Evolutionary conservation across 2,888 invertebrate genomes (phyloP).

Genomic region (Caradrina clavipalpis): DNA sequence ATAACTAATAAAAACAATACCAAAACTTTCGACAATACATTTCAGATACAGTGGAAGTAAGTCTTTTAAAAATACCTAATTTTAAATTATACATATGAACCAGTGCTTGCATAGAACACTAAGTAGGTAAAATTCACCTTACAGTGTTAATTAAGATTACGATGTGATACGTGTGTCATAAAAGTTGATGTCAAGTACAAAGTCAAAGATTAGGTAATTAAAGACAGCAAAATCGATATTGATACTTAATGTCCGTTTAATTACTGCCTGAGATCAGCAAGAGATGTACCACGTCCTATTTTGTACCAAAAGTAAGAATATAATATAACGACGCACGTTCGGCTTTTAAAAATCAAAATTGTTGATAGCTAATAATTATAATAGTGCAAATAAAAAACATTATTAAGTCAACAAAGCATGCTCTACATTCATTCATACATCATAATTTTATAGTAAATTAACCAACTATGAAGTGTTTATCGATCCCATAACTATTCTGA

Average conservation of each 20-base stretch:
- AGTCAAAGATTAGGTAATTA: neutral
- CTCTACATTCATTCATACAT: neutral
- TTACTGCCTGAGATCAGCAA: slow-evolving; percentile 36
- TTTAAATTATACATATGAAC: neutral
- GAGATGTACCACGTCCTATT: slow-evolving; percentile 4
- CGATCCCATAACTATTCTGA: neutral
- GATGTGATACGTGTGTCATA: neutral
- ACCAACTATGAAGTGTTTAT: slow-evolving; percentile 9
- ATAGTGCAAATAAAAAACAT: neutral
- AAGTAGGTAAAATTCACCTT: neutral
- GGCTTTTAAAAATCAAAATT: neutral
- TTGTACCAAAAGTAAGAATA: neutral
- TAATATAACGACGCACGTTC: neutral
- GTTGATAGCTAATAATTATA: neutral
- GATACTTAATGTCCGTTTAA: neutral
- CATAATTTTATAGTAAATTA: neutral
- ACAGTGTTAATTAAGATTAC: neutral
- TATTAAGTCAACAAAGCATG: neutral
- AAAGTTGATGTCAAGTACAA: neutral
- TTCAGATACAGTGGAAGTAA: neutral
- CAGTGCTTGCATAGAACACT: neutral
- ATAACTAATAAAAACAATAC: slow-evolving; percentile 35
- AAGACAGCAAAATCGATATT: neutral
- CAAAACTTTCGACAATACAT: slow-evolving; percentile 6
- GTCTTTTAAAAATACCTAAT: neutral